Base-by-base conservation (phyloP, 2,113 vertebrate genomes). In the Synodontis membranacea region DNA sequence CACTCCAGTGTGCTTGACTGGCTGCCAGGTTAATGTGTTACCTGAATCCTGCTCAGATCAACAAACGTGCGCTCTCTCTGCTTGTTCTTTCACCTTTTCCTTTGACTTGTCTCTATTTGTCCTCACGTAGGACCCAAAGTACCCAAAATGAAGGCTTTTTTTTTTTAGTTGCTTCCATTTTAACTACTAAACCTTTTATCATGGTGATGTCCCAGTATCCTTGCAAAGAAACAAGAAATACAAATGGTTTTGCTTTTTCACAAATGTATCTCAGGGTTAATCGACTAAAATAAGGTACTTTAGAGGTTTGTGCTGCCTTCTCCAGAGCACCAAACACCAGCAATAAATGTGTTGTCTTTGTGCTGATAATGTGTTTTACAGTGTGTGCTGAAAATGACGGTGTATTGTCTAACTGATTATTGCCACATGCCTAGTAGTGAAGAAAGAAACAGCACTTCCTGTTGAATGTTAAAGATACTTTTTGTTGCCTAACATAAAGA, bases 11-110 rank as follows among this genome's bases (percentile, higher is more conserved):
- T 82, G 70, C 54, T 58, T 64, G 83, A 85, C 68, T 72, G 72
- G 39, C 37, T 50, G 37, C 64, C 84, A 54, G 60, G 83, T 84
- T 85, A 85, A 88, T 78, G 60, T 56, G 39, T 80, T 72, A 78
- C 56, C 52, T 44, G 42, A 60, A 60, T n/a, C 28, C 34, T 75
- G 34, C 64, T 76, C 48, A 46, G 54, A 78, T 87, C 80, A 76
- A 31, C 60, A 64, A 31, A 64, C 31, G 21, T 2, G 50, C 23
- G 9, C 23, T 25, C 62, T 54, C 44, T 66, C 34, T 44, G 4
- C 58, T 12, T 52, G 48, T 78, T 76, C 42, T 9, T 44, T 50
- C 19, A 60, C 10, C 64, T 10, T 52, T n/a, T 66, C 62, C 31
- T 2, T 44, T 64, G 12, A 64, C 6, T 6, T 58, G 3, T 58